These are phyloP conservation scores for Aldrovandia affinis DNA, from an alignment of 2,797 vertebrate genomes.

Conservation along the genomic window DNA sequence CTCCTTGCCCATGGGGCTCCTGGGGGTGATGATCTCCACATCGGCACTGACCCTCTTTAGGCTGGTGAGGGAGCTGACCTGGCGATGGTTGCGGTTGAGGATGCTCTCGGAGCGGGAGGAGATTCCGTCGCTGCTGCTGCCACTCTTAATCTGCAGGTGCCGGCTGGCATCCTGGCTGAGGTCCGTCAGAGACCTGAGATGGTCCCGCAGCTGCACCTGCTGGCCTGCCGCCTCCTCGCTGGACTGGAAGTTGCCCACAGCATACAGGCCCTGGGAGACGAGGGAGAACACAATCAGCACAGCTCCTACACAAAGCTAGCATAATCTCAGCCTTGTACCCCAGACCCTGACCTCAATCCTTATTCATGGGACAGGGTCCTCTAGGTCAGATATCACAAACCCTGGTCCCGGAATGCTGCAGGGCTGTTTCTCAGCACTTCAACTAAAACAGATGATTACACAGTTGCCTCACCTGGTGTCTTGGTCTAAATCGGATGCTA, in stretches of 20 bases:
- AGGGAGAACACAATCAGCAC: conserved; percentile 51
- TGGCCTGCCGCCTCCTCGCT: conserved; percentile 78
- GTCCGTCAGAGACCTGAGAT: conserved; percentile 82
- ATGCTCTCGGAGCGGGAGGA: conserved; percentile 82
- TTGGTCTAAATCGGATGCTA: background rate
- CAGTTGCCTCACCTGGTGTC: background rate
- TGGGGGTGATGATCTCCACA: conserved; percentile 84
- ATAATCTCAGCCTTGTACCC: background rate
- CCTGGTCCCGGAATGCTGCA: too few relatives aligned
- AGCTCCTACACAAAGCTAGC: background rate
- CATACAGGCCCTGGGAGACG: conserved; percentile 84
- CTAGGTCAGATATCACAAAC: too few relatives aligned
- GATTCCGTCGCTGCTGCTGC: conserved; percentile 75
- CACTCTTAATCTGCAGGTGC: conserved; percentile 86
- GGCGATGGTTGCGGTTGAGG: conserved; percentile 80
- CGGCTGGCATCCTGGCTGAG: conserved; percentile 85
- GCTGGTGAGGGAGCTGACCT: conserved; percentile 78
- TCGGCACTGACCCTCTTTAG: conserved; percentile 84
- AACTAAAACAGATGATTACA: too few relatives aligned
- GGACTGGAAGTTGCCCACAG: conserved; percentile 93
- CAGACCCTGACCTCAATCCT: background rate
- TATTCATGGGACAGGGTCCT: too few relatives aligned
- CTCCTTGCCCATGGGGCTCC: conserved; percentile 85
- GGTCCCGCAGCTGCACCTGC: conserved; percentile 66
- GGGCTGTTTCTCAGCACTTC: too few relatives aligned